Evolutionary conservation across 1,140 invertebrate species (phyloP), one percentile per base, ranked within the genome.

Genomic region (Habropoda laboriosa): DNA sequence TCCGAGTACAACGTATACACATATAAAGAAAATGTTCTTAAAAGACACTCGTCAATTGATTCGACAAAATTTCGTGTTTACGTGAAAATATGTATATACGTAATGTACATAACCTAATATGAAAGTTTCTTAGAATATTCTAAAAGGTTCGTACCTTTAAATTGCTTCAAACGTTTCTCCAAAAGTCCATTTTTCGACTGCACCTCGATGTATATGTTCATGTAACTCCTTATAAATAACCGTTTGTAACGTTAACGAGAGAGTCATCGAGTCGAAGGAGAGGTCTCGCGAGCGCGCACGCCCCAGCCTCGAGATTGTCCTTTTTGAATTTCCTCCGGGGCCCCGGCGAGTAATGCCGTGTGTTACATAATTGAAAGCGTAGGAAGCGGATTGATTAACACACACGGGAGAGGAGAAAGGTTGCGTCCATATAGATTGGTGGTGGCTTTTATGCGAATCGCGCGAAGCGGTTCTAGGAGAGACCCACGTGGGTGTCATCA

Each of bases 321-420:
- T 58, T 80, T 83, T 74, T 84, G 67, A 57, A 82, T 85, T 86
- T 82, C 85, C 84, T 57, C 49, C 24, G 47, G 49, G 55, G 45
- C 51, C 49, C 61, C 45, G 24, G n/a, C n/a, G 45, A 68, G 85
- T 82, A 86, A 87, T 86, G 81, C 79, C 77, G 67, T 47, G 67
- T 47, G 86, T 92, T 92, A 91, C 90, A 91, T 92, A 92, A 92
- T 92, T 91, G 91, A 89, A 88, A 91, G 92, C 92, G 92, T 93
- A 92, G 92, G 92, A 92, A 92, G 92, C 92, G 86, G 92, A 93
- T 93, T 92, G 92, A 93, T 93, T 93, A 93, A 91, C 92, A 92
- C 91, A 93, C 90, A 63, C 88, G 92, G n/a, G n/a, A 83, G 83
- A 85, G 90, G 92, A 93, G 92, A 93, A 93, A 93, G 92, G 92